A percentile compares a stretch with the other conserved stretches of the same genome.
These are phyloP conservation scores for Drosophila imparisetae DNA, from an alignment of 2,888 invertebrate genomes.

Conservation along the genomic window DNA sequence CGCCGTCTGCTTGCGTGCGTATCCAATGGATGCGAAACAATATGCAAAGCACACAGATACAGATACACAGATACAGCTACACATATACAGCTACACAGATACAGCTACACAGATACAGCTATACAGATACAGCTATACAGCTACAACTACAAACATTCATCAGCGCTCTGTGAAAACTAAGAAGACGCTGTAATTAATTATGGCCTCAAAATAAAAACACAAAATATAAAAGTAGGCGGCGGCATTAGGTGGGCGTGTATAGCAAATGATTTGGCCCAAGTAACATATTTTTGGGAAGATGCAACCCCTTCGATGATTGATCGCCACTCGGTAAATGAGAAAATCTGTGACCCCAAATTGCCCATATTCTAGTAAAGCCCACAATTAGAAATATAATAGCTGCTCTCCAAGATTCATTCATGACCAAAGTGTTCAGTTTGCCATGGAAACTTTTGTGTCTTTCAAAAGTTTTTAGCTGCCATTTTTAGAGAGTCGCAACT, in stretches of 20 bases:
- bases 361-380: conserved; percentile 1
- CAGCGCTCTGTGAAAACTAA: conserved; percentile 51
- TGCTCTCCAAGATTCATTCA: not conserved
- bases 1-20: conserved; percentile 70
- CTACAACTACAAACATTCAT: conserved; percentile 27
- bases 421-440: not conserved
- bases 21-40: conserved; percentile 78
- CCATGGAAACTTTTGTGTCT: not conserved
- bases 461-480: not conserved
- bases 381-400: conserved; percentile 4
- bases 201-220: conserved; percentile 35
- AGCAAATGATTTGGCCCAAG: conserved; percentile 25
- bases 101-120: conserved; percentile 8
- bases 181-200: conserved; percentile 65
- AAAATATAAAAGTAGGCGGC: conserved; percentile 9
- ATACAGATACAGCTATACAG: not conserved
- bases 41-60: conserved; percentile 61
- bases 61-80: conserved; percentile 6
- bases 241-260: conserved; percentile 31
- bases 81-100: conserved; percentile 16
- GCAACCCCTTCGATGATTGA: conserved; percentile 51
- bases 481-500: not conserved
- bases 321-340: conserved; percentile 16
- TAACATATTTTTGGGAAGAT: conserved; percentile 5
- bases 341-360: conserved; percentile 7